Conservation (phyloP, 2,113 vertebrate genomes). For the Bombycilla garrulus region DNA sequence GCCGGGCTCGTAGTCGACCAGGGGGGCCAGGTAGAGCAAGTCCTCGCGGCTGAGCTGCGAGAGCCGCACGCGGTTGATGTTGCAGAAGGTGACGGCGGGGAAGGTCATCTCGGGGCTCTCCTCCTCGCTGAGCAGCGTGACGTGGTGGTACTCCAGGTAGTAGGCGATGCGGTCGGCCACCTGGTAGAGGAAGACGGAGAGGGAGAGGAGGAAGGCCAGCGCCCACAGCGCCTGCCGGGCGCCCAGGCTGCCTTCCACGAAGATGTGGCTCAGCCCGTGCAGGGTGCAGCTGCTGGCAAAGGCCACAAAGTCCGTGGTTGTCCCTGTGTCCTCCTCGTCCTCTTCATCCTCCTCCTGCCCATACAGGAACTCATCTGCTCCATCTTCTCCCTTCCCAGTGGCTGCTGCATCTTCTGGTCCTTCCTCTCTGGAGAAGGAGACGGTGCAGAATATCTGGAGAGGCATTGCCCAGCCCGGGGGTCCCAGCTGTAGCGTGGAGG, state of each 20-base stretch:
- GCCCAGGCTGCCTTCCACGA: constrained; percentile 82
- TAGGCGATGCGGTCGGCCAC: constrained; percentile 86
- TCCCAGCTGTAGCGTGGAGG: background rate
- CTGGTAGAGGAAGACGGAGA: constrained; percentile 88
- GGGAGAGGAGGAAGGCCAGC: constrained; percentile 81
- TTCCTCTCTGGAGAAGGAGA: constrained; percentile 87
- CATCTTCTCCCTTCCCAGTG: constrained; percentile 10
- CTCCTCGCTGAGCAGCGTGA: constrained; percentile 88
- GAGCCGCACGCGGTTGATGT: constrained; percentile 85
- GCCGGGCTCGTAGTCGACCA: constrained; percentile 85
- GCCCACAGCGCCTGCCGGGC: constrained; percentile 86
- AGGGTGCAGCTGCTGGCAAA: constrained; percentile 87
- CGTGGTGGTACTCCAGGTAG: constrained; percentile 85
- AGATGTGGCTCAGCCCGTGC: constrained; percentile 90
- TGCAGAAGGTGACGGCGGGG: constrained; percentile 91
- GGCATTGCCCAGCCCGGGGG: constrained; percentile 75
- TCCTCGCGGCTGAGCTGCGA: constrained; percentile 90
- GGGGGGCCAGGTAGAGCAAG: constrained; percentile 86
- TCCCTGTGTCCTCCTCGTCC: background rate
- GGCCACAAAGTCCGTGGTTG: constrained; percentile 73
- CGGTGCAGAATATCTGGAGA: constrained; percentile 92
- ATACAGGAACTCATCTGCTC: background rate
- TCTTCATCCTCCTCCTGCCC: constrained; percentile 61
- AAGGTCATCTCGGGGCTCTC: constrained; percentile 81
- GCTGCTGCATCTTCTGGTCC: constrained; percentile 51